Evolutionary conservation across 2,113 vertebrate species (phyloP).

Genomic region (Cairina moschata): DNA sequence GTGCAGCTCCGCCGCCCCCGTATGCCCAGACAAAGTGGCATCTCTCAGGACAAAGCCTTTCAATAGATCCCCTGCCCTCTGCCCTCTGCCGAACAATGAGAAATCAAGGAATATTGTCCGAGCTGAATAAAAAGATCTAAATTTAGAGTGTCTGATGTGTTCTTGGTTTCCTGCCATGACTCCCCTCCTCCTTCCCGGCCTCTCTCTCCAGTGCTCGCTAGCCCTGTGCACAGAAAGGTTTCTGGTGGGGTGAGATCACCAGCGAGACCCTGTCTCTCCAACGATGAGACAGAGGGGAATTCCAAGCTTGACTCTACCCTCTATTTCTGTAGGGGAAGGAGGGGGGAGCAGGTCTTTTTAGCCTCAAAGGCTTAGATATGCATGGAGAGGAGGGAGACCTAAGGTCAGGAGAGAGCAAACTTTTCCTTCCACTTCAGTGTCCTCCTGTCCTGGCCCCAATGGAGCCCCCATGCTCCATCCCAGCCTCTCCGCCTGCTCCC

Average conservation of each 20-base stretch:
- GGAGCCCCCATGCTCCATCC: neutral
- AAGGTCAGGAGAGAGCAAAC: neutral
- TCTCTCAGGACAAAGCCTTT: constrained; percentile 74
- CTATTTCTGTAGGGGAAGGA: constrained; percentile 24
- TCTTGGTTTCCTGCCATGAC: constrained; percentile 79
- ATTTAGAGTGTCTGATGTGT: constrained; percentile 81
- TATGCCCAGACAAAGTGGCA: constrained; percentile 79
- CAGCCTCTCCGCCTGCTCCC: neutral
- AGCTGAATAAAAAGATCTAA: constrained; percentile 80
- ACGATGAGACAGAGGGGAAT: constrained; percentile 74
- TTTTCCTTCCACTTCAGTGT: neutral
- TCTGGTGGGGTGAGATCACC: constrained; percentile 76
- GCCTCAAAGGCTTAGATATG: neutral
- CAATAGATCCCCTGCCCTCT: constrained; percentile 77
- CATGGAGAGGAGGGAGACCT: neutral
- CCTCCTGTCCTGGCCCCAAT: neutral
- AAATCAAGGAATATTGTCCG: constrained; percentile 82
- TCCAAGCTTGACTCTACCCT: constrained; percentile 60
- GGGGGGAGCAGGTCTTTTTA: neutral
- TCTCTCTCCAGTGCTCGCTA: constrained; percentile 30
- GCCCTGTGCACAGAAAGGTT: constrained; percentile 56
- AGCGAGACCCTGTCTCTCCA: constrained; percentile 66
- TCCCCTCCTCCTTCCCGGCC: constrained; percentile 64
- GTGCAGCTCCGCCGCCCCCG: neutral
- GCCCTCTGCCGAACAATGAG: constrained; percentile 79